Base-by-base conservation (phyloP, 2,113 vertebrate genomes). In the Lepisosteus oculatus region DNA sequence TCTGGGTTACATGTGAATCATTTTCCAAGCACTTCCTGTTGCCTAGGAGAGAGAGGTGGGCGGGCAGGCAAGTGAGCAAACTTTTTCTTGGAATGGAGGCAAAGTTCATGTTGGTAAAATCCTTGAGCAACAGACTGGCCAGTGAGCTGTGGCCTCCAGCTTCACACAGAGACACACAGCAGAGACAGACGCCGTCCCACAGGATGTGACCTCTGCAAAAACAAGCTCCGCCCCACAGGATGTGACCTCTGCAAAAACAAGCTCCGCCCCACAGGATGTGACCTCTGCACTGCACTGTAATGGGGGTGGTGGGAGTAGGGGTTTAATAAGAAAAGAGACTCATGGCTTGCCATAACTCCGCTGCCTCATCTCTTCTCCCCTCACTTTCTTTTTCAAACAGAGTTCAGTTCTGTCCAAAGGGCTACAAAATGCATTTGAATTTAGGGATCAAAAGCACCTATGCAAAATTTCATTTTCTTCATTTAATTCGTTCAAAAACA, bases 11-110 rank as follows among this genome's bases (percentile, higher is more conserved):
- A 69, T 65, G 72, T 86, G 82, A 87, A 70, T 87, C 85, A 86
- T 76, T 76, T 61, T 57, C 71, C 45, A 54, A 57, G 73, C 82
- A 80, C 80, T 80, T 85, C 83, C 84, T 82, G 82, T 84, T 78
- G 67, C 70, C 74, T 61, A n/a, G 63, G 57, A 62, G 67, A 76
- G 66, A 44, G 8, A 5, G 41, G 73, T 63, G 45, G 43, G 55
- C 54, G 8, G 61, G 56, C 64, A 69, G 70, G 43, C 41, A 55
- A 72, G 62, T 41, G 11, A 42, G 62, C 6, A 11, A 65, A 29
- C 74, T 78, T 73, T 77, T 65, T 65, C 43, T 69, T 72, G 13
- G 42, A 69, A 65, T 62, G 44, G 65, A 77, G 66, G 51, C 66
- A 77, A 73, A 80, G 76, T 79, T 74, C 74, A 80, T 45, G 56